Evolutionary conservation across 2,797 vertebrate genomes (phyloP), one percentile per base, ranked within the genome.

Genomic region (Telmatherina bonti): DNA sequence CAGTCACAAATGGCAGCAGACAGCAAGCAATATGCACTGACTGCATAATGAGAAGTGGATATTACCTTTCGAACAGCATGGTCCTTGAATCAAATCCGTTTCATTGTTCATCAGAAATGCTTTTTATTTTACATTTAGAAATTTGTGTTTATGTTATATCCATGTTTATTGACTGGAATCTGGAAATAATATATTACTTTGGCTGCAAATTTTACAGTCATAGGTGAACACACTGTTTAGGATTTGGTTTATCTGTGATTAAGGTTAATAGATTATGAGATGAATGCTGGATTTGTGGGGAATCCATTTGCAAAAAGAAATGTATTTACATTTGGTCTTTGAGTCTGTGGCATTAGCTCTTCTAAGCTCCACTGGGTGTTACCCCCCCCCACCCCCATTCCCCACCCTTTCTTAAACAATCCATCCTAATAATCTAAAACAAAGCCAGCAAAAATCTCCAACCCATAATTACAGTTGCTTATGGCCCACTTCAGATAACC

Each of bases 401-500:
- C 60, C 51, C 49, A 62, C 67, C 55, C 11, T 43, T 4, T 11
- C 16, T 11, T n/a, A 67, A 81, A 70, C 52, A 70, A 72, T 67
- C 52, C 18, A 56, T 69, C 57, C 22, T 43, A 13, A 16, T n/a
- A n/a, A n/a, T n/a, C n/a, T 22, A 29, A 43, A 27, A 62, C 62
- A 85, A 84, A 88, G 59, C 72, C 71, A 81, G 36, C 74, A 72
- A 78, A 82, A 83, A 41, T 5, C 26, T 33, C 51, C 66, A 38
- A 20, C 27, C 20, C 58, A 71, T 81, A 62, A 71, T 79, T 79
- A 66, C 68, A 60, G 73, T 61, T 63, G 65, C 29, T 60, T 70
- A n/a, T 83, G 90, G 75, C 74, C 85, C 88, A 92, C 78, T 92
- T 91, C 76, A 68, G 57, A 81, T 59, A 78, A 70, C 76, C 82